Evolutionary conservation across 1,140 invertebrate genomes (phyloP).

Genomic region (Scylla paramamosain): DNA sequence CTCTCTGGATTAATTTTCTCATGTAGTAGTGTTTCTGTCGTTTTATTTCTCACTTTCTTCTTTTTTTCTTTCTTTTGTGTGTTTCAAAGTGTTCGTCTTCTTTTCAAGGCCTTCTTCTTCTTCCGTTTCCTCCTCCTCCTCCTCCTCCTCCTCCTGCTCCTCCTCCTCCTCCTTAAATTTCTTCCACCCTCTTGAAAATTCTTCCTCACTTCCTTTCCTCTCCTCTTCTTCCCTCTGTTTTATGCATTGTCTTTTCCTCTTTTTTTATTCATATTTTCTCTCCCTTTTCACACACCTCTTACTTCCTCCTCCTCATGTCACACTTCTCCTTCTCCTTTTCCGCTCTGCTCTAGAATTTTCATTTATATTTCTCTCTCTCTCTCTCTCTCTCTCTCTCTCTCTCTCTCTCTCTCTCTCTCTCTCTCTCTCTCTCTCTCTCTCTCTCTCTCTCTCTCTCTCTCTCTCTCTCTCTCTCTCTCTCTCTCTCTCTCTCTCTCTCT

Average conservation of each 20-base stretch:
- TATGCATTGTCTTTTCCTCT: no score
- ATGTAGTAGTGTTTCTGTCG: no score
- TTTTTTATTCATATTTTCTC: no score
- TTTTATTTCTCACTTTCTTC: neutral
- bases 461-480: neutral
- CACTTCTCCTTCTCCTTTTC: neutral
- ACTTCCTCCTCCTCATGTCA: neutral
- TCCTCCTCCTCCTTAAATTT: neutral
- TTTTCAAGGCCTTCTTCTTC: no score
- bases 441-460: slow-evolving; percentile 28
- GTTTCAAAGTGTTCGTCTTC: neutral
- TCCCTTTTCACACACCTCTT: neutral
- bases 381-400: neutral
- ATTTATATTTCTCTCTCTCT: neutral
- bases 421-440: slow-evolving; percentile 22
- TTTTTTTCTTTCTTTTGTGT: neutral
- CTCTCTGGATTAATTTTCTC: slow-evolving; percentile 13
- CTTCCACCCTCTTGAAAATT: no score
- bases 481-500: no score
- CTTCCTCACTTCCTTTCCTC: no score
- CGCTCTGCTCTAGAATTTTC: neutral
- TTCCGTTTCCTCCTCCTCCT: no score
- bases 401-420: neutral
- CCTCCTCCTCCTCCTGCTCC: neutral
- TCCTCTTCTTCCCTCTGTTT: no score